A percentile compares a stretch with the other conserved stretches of the same genome.
These are phyloP conservation scores for Callopanchax toddi DNA, from an alignment of 2,113 vertebrate genomes.

Conservation along the genomic window DNA sequence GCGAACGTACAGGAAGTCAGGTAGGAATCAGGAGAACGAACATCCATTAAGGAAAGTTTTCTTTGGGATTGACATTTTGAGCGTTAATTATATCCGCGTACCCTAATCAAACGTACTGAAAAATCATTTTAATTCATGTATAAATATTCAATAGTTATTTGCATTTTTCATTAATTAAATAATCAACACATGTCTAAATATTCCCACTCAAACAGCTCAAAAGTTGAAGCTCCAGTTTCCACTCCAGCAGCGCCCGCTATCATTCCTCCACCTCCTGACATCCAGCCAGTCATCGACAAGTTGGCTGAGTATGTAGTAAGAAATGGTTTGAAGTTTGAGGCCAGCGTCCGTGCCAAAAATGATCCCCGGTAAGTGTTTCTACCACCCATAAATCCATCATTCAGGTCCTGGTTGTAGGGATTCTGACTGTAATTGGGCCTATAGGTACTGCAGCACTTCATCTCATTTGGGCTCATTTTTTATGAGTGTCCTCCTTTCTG, in stretches of 20 bases:
- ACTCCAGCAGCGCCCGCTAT: constrained; percentile 77
- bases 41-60: too few species aligned
- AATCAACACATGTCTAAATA: not conserved
- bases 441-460: constrained; percentile 10
- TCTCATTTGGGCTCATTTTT: constrained; percentile 33
- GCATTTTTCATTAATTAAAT: not conserved
- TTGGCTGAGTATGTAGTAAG: constrained; percentile 94
- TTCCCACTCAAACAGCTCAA: constrained; percentile 39
- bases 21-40: constrained; percentile 42
- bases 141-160: not conserved
- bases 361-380: constrained; percentile 88
- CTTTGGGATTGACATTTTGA: too few species aligned
- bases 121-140: not conserved
- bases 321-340: constrained; percentile 95
- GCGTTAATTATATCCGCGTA: too few species aligned
- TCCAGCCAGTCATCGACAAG: constrained; percentile 98
- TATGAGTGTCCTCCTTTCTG: constrained; percentile 30
- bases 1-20: constrained; percentile 58
- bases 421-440: constrained; percentile 19
- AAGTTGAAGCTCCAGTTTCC: constrained; percentile 47
- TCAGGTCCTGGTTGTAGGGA: constrained; percentile 16
- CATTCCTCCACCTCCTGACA: constrained; percentile 96
- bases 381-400: constrained; percentile 25
- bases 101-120: too few species aligned
- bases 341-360: constrained; percentile 95